phyloP scores from a whole-genome alignment of 2,113 vertebrate genomes.

The Morone saxatilis region DNA sequence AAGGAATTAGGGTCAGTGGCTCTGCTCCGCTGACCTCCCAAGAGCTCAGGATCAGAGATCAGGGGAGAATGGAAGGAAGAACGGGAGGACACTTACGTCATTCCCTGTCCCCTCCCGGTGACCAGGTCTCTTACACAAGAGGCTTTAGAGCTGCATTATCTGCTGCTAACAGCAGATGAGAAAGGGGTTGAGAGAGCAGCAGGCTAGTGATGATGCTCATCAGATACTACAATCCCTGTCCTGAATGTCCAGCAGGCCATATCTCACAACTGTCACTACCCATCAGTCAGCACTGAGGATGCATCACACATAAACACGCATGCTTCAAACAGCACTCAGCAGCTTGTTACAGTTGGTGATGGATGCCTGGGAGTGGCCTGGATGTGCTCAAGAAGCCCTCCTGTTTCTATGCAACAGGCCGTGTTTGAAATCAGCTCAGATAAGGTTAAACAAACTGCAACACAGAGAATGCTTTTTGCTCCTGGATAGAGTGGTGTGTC shows the following conservation, averaged over 20 bases:
- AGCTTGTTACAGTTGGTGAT: constrained; percentile 49
- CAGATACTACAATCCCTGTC: constrained; percentile 41
- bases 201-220: constrained; percentile 14
- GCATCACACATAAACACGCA: constrained; percentile 34
- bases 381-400: constrained; percentile 31
- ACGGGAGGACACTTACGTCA: constrained; percentile 65
- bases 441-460: constrained; percentile 54
- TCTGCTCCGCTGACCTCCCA: constrained; percentile 31
- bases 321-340: constrained; percentile 45
- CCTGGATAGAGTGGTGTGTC: neutral
- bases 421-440: constrained; percentile 44
- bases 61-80: constrained; percentile 55
- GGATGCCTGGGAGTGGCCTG: constrained; percentile 39
- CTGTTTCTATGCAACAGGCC: constrained; percentile 37
- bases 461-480: constrained; percentile 1
- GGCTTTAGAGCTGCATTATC: constrained; percentile 64
- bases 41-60: constrained; percentile 57
- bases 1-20: constrained; percentile 72
- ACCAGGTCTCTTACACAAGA: constrained; percentile 69
- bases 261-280: constrained; percentile 60
- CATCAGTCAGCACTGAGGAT: constrained; percentile 47
- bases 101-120: constrained; percentile 20
- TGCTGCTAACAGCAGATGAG: constrained; percentile 36
- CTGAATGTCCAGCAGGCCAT: constrained; percentile 38
- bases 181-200: constrained; percentile 26